Base-by-base conservation (phyloP, 2,888 invertebrate genomes). In the Trypoxylon attenuatum region DNA sequence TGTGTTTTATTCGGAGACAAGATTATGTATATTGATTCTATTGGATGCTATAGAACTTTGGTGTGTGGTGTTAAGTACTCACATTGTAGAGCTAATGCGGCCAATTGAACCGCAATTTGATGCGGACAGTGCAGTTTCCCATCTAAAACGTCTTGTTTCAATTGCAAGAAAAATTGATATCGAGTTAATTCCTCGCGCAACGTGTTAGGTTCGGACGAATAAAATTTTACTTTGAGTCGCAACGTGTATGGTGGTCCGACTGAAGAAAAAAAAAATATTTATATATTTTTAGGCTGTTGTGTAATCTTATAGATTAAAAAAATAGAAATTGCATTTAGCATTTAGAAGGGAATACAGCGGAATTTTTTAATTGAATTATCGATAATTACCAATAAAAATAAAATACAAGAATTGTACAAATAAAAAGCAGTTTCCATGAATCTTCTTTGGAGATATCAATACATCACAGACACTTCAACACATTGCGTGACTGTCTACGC, bases 221-320 rank as follows among this genome's bases (percentile, higher is more conserved):
- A 99, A 89, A 99, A 99, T 88, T 99, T 99, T 2, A 99, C 99
- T 89, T 96, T 94, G 49, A 99, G 90, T 60, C 97, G 90, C 79
- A 99, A 91, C 50, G 98, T 98, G 85, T 96, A 99, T 1, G 99
- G 99, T 58, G 99, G 99, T 10, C 99, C 99, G 89, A 98, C 96
- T 94, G 86, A 8, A 90, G 2, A 50, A 52, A 13, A 67, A 22
- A n/a, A n/a, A n/a, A n/a, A n/a, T n/a, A n/a, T n/a, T n/a, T n/a
- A n/a, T n/a, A n/a, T n/a, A n/a, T n/a, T n/a, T n/a, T n/a, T n/a
- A n/a, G n/a, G n/a, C n/a, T n/a, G n/a, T n/a, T n/a, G n/a, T n/a
- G n/a, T n/a, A n/a, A n/a, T n/a, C n/a, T n/a, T n/a, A n/a, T n/a
- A n/a, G n/a, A 25, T 10, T 16, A 4, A 38, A 23, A 15, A 2